phyloP scores from a whole-genome alignment of 2,797 vertebrate species.

The Lithobates sylvaticus region DNA sequence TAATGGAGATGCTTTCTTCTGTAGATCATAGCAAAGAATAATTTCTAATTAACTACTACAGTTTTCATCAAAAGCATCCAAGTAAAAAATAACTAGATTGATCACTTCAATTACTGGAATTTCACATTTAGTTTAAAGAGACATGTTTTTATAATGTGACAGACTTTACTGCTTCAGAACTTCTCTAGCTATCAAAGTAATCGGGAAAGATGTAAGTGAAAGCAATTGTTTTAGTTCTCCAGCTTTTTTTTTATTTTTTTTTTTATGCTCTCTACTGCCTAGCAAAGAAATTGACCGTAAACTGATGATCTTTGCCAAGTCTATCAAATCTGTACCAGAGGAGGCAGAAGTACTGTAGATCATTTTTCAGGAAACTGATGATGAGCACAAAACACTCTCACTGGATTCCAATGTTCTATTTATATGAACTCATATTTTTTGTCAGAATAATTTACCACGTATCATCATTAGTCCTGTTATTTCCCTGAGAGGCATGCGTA shows the following conservation, averaged over 20 bases:
- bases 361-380: slow-evolving; percentile 62
- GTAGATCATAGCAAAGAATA: slow-evolving; percentile 86
- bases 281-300: slow-evolving; percentile 74
- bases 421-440: slow-evolving; percentile 55
- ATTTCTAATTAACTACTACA: slow-evolving; percentile 90
- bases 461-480: slow-evolving; percentile 32
- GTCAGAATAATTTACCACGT: slow-evolving; percentile 38
- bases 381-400: slow-evolving; percentile 60
- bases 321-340: slow-evolving; percentile 68
- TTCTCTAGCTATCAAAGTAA: slow-evolving; percentile 83
- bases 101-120: slow-evolving; percentile 94
- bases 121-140: slow-evolving; percentile 95
- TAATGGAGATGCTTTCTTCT: slow-evolving; percentile 88
- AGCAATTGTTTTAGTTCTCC: slow-evolving; percentile 76
- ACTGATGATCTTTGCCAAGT: slow-evolving; percentile 71
- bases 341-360: slow-evolving; percentile 59
- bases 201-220: slow-evolving; percentile 75
- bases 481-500: slow-evolving; percentile 13
- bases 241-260: slow-evolving; percentile 73
- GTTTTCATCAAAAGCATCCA: slow-evolving; percentile 89
- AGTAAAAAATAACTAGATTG: slow-evolving; percentile 87
- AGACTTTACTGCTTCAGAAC: slow-evolving; percentile 87
- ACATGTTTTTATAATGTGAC: slow-evolving; percentile 94
- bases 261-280: slow-evolving; percentile 72
- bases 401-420: slow-evolving; percentile 59